phyloP scores from a whole-genome alignment of 2,113 vertebrate genomes.

The Semicossyphus pulcher region DNA sequence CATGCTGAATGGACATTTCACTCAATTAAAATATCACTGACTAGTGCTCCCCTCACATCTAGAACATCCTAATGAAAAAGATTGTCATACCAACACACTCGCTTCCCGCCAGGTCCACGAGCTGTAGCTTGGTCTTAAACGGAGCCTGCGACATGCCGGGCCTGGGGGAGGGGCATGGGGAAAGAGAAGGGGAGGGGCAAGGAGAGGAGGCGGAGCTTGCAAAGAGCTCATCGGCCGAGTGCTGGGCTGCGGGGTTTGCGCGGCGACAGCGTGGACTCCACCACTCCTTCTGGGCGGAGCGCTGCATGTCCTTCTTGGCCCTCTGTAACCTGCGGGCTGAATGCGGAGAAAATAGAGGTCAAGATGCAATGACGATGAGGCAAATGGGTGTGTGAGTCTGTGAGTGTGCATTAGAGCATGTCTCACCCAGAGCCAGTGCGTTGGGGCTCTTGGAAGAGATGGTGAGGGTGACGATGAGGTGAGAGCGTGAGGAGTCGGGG shows the following conservation, averaged over 20 bases:
- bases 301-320: conserved; percentile 67
- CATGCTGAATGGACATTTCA: no score
- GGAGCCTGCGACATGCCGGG: conserved; percentile 60
- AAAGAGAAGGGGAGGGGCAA: conserved; percentile 63
- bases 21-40: no score
- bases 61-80: background rate
- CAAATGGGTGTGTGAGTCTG: background rate
- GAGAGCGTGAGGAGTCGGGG: conserved; percentile 87
- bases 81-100: conserved; percentile 85
- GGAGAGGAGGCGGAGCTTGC: conserved; percentile 68
- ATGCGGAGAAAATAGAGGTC: background rate
- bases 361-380: background rate
- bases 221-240: conserved; percentile 44
- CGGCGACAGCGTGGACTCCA: conserved; percentile 81
- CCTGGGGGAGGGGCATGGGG: conserved; percentile 73
- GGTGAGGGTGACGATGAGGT: conserved; percentile 86
- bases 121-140: conserved; percentile 83
- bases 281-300: conserved; percentile 66
- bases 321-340: conserved; percentile 74
- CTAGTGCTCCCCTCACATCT: no score
- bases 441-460: conserved; percentile 75
- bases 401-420: background rate
- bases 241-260: conserved; percentile 51
- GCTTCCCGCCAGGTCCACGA: conserved; percentile 90
- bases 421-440: conserved; percentile 78